Percentiles rank a stretch among this genome's conserved stretches.
Conservation (phyloP, 2,888 invertebrate genomes). For the Agrilus mali region DNA sequence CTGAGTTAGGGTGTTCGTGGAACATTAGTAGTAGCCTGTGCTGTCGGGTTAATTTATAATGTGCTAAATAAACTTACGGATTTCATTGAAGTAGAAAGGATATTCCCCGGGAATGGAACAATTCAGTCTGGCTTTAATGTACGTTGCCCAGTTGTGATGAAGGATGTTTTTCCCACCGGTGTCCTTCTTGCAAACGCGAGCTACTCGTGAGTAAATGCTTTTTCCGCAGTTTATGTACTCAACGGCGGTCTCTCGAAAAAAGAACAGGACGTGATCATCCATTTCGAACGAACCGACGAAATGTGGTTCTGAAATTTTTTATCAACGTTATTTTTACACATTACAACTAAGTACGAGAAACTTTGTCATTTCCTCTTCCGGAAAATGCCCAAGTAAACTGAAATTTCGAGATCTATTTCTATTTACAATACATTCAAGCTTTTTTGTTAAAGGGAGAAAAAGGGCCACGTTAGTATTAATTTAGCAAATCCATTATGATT, state of each 20-base stretch:
- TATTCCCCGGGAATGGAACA: constrained; percentile 96
- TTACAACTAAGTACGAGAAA: constrained; percentile 11
- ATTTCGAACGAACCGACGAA: constrained; percentile 95
- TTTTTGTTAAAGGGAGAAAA: too few relatives aligned
- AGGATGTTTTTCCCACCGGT: constrained; percentile 88
- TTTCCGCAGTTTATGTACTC: constrained; percentile 95
- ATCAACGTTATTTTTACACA: constrained; percentile 8
- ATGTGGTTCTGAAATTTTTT: constrained; percentile 73
- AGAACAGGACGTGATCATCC: constrained; percentile 89
- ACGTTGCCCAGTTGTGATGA: constrained; percentile 92
- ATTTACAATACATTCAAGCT: too few relatives aligned
- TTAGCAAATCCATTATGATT: too few relatives aligned
- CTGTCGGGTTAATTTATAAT: too few relatives aligned
- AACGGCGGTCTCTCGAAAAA: constrained; percentile 94
- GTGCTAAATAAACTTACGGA: constrained; percentile 52
- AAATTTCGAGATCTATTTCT: too few relatives aligned
- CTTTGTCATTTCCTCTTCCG: too few relatives aligned
- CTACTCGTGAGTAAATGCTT: constrained; percentile 91
- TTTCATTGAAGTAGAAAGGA: constrained; percentile 98
- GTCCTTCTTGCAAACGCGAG: constrained; percentile 91
- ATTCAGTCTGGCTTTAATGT: constrained; percentile 85
- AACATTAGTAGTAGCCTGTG: not conserved
- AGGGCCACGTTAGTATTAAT: too few relatives aligned
- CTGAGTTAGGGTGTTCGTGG: not conserved
- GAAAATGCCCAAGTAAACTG: too few relatives aligned